Percentiles rank a stretch among this genome's conserved stretches.
Evolutionary conservation across 2,113 vertebrate genomes (phyloP).

Genomic region (Alligator mississippiensis): DNA sequence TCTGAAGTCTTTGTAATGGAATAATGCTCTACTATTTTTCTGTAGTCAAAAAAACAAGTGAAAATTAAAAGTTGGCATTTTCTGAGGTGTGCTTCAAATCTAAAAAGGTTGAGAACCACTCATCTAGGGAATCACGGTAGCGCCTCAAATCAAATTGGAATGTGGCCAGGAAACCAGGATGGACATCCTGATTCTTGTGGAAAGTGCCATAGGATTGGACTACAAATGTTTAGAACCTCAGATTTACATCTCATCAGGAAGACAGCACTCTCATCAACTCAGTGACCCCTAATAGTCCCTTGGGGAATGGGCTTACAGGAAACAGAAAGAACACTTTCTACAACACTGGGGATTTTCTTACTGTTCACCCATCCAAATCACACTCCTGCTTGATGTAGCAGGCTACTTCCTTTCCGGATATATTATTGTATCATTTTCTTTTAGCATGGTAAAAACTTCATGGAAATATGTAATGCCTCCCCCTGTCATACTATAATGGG

Average conservation of each 20-base stretch:
- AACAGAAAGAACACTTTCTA: slow-evolving; percentile 20
- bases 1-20: too few species aligned
- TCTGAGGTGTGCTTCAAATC: too few species aligned
- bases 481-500: background rate
- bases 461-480: background rate
- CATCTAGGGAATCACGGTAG: background rate
- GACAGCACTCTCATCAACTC: background rate
- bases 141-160: background rate
- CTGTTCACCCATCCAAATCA: background rate
- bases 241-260: background rate
- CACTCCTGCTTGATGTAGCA: background rate
- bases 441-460: background rate
- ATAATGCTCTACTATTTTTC: too few species aligned
- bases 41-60: too few species aligned
- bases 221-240: slow-evolving; percentile 39
- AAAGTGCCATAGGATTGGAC: slow-evolving; percentile 50
- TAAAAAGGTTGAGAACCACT: too few species aligned
- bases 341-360: slow-evolving; percentile 12
- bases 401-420: background rate
- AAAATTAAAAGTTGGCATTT: too few species aligned
- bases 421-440: background rate
- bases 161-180: slow-evolving; percentile 11
- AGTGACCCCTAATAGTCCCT: background rate
- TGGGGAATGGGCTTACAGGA: slow-evolving; percentile 56
- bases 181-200: slow-evolving; percentile 41